phyloP scores from a whole-genome alignment of 2,797 vertebrate genomes.

The Pangasius djambal region DNA sequence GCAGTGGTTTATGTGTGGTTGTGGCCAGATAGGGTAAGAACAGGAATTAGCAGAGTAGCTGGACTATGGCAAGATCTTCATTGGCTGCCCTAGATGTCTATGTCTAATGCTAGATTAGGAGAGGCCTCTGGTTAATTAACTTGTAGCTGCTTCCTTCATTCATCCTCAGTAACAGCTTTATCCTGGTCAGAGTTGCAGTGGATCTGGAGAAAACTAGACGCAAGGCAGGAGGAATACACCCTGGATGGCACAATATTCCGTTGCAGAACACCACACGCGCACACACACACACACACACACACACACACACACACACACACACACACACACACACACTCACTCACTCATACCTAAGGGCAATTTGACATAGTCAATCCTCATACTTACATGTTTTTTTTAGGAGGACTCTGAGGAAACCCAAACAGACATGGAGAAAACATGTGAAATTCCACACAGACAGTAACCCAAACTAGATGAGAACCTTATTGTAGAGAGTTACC shows the following conservation, averaged over 20 bases:
- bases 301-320: no score
- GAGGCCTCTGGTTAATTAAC: not conserved
- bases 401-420: not conserved
- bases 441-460: not conserved
- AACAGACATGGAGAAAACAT: not conserved
- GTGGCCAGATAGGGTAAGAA: not conserved
- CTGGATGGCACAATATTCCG: not conserved
- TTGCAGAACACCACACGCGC: not conserved
- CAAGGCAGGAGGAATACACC: not conserved
- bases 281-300: not conserved
- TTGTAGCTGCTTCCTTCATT: not conserved
- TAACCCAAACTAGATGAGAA: not conserved
- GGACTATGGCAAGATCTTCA: not conserved
- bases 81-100: not conserved
- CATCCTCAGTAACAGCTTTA: not conserved
- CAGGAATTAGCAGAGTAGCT: not conserved
- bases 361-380: not conserved
- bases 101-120: conserved; percentile 3
- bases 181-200: not conserved
- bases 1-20: no score
- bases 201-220: not conserved
- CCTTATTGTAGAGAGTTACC: not conserved
- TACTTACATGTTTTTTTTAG: not conserved
- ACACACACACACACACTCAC: no score
- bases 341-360: not conserved